Evolutionary conservation across 2,797 vertebrate species (phyloP), one percentile per base, ranked within the genome.

Genomic region (Hyperoplus lanceolatus): DNA sequence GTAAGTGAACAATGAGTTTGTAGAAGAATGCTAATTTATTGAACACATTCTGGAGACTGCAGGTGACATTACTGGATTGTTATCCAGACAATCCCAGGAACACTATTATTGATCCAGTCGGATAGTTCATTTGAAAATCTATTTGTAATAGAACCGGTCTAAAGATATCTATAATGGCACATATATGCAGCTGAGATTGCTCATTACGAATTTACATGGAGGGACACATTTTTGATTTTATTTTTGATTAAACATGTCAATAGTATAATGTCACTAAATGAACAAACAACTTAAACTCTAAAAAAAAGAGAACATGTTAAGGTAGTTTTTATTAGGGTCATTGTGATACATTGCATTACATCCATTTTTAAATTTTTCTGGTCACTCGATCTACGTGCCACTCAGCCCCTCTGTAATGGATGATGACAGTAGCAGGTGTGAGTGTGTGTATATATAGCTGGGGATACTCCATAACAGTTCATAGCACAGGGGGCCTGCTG

Each of bases 381-480:
- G 70, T 65, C 63, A 64, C 12, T 46, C 6, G 10, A 7, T 81
- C 50, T 56, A 13, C 51, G 46, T 49, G 11, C 43, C 3, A 2
- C 38, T n/a, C 41, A 18, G 50, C 38, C 36, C 8, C 18, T 36
- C 61, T 8, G 66, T 74, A 68, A 77, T 84, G 58, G 79, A 60
- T 85, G 73, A 14, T 46, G 16, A 58, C 38, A 60, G 67, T 38
- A 90, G 80, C 87, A 85, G 86, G 80, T 88, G 84, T 82, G 81
- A 63, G 72, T 80, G 77, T 81, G 75, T 81, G 75, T 83, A 84
- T 77, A 85, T 90, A 78, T 85, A 90, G 77, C 58, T 0, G 12
- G 58, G 74, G 71, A 78, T 80, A 57, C 75, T 74, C 82, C 71
- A 67, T 60, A 66, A 79, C 43, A 46, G 39, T 29, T 76, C 38